Base-by-base conservation (phyloP, 1,140 invertebrate genomes). In the Leguminivora glycinivorella region DNA sequence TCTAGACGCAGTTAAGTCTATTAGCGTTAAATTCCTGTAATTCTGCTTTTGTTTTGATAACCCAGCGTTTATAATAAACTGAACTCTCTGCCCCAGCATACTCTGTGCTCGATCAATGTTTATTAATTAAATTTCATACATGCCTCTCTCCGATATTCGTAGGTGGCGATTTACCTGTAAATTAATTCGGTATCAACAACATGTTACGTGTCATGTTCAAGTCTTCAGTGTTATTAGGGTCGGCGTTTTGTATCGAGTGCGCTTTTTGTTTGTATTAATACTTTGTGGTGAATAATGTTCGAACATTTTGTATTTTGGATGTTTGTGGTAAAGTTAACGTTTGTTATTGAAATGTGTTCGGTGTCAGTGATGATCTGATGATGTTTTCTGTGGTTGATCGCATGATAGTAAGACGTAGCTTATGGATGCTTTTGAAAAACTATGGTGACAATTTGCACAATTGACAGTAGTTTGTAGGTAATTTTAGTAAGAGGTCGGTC, bases 41-140 rank as follows among this genome's bases (percentile, higher is more conserved):
- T n/a, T n/a, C n/a, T n/a, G n/a, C n/a, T n/a, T n/a, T n/a, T n/a
- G n/a, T n/a, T n/a, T n/a, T n/a, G n/a, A 43, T 12, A 43, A 43
- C 40, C 40, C 47, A 22, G 47, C 47, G 47, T 52, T 52, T 22
- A 52, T 7, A 29, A 63, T 63, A 17, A 63, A 31, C 25, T 4
- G 5, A 6, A 19, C 6, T 29, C 26, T 26, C 58, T 63, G 58
- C 17, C 5, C 26, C 2, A 7, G 17, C n/a, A 43, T 29, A 31
- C 74, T 67, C 67, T 66, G 25, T 10, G 17, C 31, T 38, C 25
- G 40, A 56, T 69, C 71, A 29, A 72, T 73, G 68, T 73, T 70
- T 69, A 73, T 72, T 79, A 77, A 83, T 80, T 76, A 83, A 78
- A 76, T 78, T 80, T 72, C 72, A 76, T 78, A 74, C 81, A 78